phyloP scores from a whole-genome alignment of 2,797 vertebrate species.

The Phalanger gymnotis region DNA sequence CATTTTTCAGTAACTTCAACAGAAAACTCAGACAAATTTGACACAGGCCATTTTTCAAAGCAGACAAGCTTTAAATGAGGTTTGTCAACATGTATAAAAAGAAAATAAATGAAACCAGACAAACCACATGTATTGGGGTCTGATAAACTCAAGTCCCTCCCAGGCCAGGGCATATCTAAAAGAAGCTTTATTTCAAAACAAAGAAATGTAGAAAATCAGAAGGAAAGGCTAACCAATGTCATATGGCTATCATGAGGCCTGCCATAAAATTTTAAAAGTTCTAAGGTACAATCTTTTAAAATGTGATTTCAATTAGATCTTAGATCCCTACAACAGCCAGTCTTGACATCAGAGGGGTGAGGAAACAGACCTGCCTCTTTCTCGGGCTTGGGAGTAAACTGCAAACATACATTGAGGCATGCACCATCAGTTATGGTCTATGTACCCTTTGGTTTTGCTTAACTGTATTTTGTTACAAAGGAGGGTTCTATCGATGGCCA shows the following conservation, averaged over 20 bases:
- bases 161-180: neutral
- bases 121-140: neutral
- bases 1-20: conserved; percentile 53
- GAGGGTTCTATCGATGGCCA: neutral
- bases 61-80: neutral
- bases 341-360: neutral
- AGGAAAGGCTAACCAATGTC: neutral
- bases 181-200: neutral
- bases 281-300: neutral
- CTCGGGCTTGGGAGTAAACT: neutral
- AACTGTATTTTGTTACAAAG: neutral
- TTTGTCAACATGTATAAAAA: conserved; percentile 18
- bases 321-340: neutral
- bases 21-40: neutral
- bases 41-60: conserved; percentile 43
- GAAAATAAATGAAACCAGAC: neutral
- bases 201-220: neutral
- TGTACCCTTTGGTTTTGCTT: neutral
- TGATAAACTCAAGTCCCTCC: neutral
- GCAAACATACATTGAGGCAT: neutral
- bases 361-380: neutral
- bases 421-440: neutral
- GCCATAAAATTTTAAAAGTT: neutral
- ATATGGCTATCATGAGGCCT: neutral
- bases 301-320: neutral